Evolutionary conservation across 2,113 vertebrate genomes (phyloP).

Genomic region (Micromys minutus): DNA sequence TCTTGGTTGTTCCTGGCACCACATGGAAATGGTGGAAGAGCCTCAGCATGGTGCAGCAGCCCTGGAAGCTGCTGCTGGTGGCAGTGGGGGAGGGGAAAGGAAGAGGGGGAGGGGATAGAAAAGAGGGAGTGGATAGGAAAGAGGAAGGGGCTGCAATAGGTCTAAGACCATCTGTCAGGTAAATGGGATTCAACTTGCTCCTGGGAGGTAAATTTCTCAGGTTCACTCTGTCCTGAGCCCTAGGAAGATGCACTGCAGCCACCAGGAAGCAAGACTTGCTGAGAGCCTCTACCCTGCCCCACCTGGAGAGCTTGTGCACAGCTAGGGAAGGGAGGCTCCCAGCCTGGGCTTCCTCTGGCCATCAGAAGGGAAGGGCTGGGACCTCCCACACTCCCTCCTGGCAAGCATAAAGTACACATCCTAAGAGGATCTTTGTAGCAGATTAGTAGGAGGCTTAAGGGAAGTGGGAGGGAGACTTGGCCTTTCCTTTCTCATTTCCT

Average conservation of each 20-base stretch:
- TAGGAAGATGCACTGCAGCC: neutral
- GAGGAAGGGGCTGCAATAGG: neutral
- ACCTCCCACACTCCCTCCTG: neutral
- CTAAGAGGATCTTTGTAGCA: neutral
- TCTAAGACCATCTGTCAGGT: too few relatives aligned
- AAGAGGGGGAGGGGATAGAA: neutral
- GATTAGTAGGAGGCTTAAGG: neutral
- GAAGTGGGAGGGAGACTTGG: neutral
- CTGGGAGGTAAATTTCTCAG: neutral
- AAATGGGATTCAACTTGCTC: neutral
- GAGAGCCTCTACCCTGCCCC: neutral
- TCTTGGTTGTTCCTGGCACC: neutral
- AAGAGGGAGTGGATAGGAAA: too few relatives aligned
- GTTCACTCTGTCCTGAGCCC: neutral
- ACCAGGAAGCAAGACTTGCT: neutral
- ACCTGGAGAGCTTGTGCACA: neutral
- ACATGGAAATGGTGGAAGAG: too few relatives aligned
- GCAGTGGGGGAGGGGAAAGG: neutral
- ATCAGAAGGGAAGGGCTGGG: too few relatives aligned
- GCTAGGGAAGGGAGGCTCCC: neutral
- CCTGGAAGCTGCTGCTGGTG: neutral
- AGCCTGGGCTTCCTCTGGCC: neutral
- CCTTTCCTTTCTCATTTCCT: neutral
- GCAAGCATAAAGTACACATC: too few relatives aligned
- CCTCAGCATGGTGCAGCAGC: neutral